A percentile compares a stretch with the other conserved stretches of the same genome.
Conservation (phyloP, 1,140 invertebrate species). For the Bombus waltoni region DNA sequence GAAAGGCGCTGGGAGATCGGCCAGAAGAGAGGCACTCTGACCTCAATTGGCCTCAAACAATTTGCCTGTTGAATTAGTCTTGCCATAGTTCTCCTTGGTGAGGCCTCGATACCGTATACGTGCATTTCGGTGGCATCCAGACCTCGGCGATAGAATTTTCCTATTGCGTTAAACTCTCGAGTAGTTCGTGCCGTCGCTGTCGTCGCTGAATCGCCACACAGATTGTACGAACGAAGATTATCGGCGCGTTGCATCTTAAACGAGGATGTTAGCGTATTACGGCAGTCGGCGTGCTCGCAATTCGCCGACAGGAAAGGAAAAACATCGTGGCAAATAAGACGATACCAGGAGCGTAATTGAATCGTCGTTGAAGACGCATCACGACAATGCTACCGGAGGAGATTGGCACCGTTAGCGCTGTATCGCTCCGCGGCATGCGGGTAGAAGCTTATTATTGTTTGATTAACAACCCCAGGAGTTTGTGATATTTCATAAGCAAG, state of each 20-base stretch:
- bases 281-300: neutral
- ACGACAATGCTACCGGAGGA: neutral
- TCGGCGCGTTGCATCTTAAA: neutral
- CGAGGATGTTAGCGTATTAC: neutral
- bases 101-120: neutral
- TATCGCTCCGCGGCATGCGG: conserved; percentile 39
- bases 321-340: neutral
- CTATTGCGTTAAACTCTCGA: neutral
- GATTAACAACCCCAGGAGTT: conserved; percentile 65
- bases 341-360: conserved; percentile 45
- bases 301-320: neutral
- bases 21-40: conserved; percentile 38
- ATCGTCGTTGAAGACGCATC: conserved; percentile 30
- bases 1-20: conserved; percentile 1
- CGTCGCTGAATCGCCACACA: neutral
- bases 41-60: conserved; percentile 60
- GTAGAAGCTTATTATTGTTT: conserved; percentile 66
- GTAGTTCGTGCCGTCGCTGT: neutral
- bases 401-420: conserved; percentile 37
- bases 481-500: conserved; percentile 69
- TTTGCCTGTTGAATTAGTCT: conserved; percentile 53
- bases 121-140: neutral
- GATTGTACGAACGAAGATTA: neutral
- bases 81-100: neutral
- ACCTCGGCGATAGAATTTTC: neutral